Evolutionary conservation across 2,113 vertebrate genomes (phyloP).

Genomic region (Rhinopomastus cyanomelas): DNA sequence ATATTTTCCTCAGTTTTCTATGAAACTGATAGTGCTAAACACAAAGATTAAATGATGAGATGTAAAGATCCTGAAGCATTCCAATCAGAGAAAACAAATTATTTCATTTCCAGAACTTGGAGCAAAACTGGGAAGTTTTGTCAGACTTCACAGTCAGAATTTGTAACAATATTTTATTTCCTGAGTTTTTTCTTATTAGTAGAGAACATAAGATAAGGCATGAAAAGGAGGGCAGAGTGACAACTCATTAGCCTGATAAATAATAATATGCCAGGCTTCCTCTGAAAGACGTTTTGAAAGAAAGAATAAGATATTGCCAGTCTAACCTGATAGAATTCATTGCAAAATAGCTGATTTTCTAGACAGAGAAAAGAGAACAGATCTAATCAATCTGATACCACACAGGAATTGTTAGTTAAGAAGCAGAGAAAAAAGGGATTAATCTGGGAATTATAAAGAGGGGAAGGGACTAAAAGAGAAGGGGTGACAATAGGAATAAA

Average conservation of each 20-base stretch:
- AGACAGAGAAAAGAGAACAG: conserved; percentile 10
- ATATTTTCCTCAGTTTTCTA: neutral
- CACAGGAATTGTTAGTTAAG: conserved; percentile 56
- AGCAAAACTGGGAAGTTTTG: neutral
- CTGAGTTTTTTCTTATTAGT: neutral
- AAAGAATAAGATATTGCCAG: conserved; percentile 34
- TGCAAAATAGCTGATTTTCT: conserved; percentile 46
- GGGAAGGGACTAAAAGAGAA: neutral
- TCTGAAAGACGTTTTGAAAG: conserved; percentile 34
- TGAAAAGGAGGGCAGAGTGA: conserved; percentile 9
- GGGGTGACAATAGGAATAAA: neutral
- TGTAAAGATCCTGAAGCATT: neutral
- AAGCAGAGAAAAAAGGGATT: neutral
- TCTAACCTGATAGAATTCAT: conserved; percentile 25
- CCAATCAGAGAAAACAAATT: neutral
- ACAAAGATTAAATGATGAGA: neutral
- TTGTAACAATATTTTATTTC: neutral
- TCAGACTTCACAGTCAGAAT: neutral
- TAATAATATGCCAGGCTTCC: conserved; percentile 30
- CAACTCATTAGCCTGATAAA: conserved; percentile 26
- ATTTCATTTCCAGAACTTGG: neutral
- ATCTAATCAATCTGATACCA: conserved; percentile 48
- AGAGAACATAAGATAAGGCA: neutral
- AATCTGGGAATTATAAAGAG: conserved; percentile 38
- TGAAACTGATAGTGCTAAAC: neutral